These are phyloP conservation scores for Chaetophractus vellerosus DNA, from an alignment of 2,797 vertebrate genomes.

Conservation along the genomic window DNA sequence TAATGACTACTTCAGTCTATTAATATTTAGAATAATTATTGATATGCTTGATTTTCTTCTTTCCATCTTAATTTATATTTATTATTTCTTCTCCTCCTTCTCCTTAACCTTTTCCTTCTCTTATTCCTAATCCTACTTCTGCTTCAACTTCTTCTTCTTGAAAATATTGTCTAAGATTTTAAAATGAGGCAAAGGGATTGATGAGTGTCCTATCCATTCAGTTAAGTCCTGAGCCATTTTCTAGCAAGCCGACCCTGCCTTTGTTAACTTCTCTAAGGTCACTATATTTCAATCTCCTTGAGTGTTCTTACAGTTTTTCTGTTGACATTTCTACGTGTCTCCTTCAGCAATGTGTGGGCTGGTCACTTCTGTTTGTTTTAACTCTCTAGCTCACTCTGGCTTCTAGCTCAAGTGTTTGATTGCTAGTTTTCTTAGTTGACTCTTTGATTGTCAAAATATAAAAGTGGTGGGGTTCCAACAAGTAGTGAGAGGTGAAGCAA, in stretches of 20 bases:
- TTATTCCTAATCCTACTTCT: no score
- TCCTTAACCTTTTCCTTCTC: background rate
- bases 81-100: no score
- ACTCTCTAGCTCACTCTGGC: background rate
- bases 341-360: background rate
- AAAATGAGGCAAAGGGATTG: background rate
- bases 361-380: background rate
- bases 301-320: background rate
- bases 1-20: background rate
- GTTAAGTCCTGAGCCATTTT: background rate
- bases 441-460: background rate
- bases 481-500: background rate
- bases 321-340: background rate
- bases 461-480: background rate
- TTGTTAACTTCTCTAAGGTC: background rate
- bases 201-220: background rate
- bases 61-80: constrained; percentile 7
- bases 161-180: background rate
- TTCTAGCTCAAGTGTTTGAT: background rate
- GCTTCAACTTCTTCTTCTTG: background rate
- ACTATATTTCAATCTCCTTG: background rate
- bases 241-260: background rate
- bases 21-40: constrained; percentile 5
- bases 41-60: background rate
- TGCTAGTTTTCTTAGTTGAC: background rate